Conservation (phyloP, 2,888 invertebrate genomes). For the Pharmacophagus antenor region DNA sequence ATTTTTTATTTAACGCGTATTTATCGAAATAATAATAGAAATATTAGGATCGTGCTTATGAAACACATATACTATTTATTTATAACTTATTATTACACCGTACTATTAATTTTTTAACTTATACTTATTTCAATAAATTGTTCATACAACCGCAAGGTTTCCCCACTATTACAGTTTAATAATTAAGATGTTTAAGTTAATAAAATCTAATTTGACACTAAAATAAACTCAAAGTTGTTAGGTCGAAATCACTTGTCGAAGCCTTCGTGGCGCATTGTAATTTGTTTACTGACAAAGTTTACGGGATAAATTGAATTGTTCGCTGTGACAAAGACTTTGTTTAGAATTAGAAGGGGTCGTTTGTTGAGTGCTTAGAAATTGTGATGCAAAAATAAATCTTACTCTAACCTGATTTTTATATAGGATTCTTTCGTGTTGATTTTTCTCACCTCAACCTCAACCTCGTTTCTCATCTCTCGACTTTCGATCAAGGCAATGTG, state of each 20-base stretch:
- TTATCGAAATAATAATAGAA: too few relatives aligned
- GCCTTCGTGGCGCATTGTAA: slow-evolving; percentile 8
- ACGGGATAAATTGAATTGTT: slow-evolving; percentile 24
- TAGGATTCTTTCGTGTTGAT: neutral
- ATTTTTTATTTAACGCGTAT: too few relatives aligned
- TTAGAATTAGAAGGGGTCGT: slow-evolving; percentile 13
- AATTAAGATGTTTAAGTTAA: neutral
- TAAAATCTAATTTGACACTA: neutral
- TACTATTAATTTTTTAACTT: too few relatives aligned
- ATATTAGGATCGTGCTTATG: too few relatives aligned
- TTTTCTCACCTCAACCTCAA: too few relatives aligned
- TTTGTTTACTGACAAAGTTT: slow-evolving; percentile 26
- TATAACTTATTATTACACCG: too few relatives aligned
- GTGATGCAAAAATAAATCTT: neutral
- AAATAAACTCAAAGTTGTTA: slow-evolving; percentile 4
- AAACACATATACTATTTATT: too few relatives aligned
- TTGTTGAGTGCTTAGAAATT: neutral
- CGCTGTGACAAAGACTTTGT: slow-evolving; percentile 14
- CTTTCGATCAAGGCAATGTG: too few relatives aligned
- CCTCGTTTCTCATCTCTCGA: too few relatives aligned
- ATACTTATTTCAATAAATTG: too few relatives aligned
- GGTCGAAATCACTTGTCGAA: slow-evolving; percentile 20
- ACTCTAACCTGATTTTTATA: neutral
- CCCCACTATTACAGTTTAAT: too few relatives aligned
- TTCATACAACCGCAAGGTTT: neutral